A percentile compares a stretch with the other conserved stretches of the same genome.
Evolutionary conservation across 1,140 invertebrate genomes (phyloP).

Genomic region (Zaprionus taronus): DNA sequence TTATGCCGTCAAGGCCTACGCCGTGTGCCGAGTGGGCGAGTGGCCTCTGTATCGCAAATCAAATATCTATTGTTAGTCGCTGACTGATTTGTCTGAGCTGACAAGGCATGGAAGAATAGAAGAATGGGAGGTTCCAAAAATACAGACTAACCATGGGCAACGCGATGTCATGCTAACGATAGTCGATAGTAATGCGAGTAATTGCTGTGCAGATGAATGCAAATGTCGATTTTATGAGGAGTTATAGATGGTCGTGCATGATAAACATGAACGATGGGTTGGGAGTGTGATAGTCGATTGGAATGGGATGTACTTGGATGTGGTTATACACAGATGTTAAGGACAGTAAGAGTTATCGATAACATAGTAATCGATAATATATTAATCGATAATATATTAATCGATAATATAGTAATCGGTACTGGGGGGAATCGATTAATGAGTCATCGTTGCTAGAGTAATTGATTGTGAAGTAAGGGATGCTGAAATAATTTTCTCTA

Average conservation of each 20-base stretch:
- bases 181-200: not conserved
- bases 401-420: not conserved
- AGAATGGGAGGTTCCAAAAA: not conserved
- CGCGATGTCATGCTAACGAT: not conserved
- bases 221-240: too few species aligned
- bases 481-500: not conserved
- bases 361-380: not conserved
- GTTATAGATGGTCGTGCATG: too few species aligned
- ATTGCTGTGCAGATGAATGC: not conserved
- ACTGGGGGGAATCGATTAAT: not conserved
- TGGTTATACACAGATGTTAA: too few species aligned
- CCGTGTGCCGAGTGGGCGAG: not conserved
- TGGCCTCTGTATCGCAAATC: not conserved
- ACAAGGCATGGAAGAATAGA: not conserved
- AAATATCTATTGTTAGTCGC: slow-evolving; percentile 4
- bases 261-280: too few species aligned
- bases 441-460: too few species aligned
- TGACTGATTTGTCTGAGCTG: not conserved
- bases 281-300: too few species aligned
- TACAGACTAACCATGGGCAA: not conserved
- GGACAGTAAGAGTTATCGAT: not conserved
- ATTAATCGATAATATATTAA: too few species aligned
- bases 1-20: slow-evolving; percentile 14
- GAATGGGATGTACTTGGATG: too few species aligned
- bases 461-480: too few species aligned